Percentiles rank a stretch among this genome's conserved stretches.
Conservation (phyloP, 2,113 vertebrate genomes). For the Seriola quinqueradiata region DNA sequence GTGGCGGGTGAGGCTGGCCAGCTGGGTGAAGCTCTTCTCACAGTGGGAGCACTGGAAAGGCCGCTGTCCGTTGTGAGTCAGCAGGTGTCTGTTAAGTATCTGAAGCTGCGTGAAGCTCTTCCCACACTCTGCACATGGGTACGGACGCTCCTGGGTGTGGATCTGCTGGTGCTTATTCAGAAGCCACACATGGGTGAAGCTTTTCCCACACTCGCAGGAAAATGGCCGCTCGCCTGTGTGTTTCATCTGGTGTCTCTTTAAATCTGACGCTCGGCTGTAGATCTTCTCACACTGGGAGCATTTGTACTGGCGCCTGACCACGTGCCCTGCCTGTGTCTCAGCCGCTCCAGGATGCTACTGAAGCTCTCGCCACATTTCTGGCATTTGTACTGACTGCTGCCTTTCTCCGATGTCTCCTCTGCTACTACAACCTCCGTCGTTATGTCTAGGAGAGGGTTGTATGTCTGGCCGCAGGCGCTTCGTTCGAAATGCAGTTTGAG, state of each 20-base stretch:
- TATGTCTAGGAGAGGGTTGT: constrained; percentile 67
- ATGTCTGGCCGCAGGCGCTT: constrained; percentile 63
- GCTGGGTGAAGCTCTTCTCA: constrained; percentile 79
- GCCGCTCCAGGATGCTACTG: constrained; percentile 68
- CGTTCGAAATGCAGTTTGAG: constrained; percentile 69
- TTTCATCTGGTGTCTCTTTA: constrained; percentile 80
- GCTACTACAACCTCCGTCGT: constrained; percentile 58
- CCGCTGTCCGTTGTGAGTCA: constrained; percentile 66
- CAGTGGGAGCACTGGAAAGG: constrained; percentile 75
- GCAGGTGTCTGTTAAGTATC: constrained; percentile 72
- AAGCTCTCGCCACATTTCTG: constrained; percentile 71
- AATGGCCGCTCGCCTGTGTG: constrained; percentile 79
- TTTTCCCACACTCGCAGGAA: constrained; percentile 82
- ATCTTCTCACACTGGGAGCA: constrained; percentile 81
- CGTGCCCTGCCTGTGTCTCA: constrained; percentile 74
- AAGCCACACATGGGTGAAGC: constrained; percentile 82
- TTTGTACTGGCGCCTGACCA: constrained; percentile 68
- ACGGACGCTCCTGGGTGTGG: constrained; percentile 66
- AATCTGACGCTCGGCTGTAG: constrained; percentile 83
- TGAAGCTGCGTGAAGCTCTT: constrained; percentile 75
- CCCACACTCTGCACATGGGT: constrained; percentile 63
- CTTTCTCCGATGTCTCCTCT: constrained; percentile 34
- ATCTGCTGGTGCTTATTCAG: constrained; percentile 83
- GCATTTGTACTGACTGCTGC: constrained; percentile 51
- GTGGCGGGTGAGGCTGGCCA: constrained; percentile 77